Evolutionary conservation across 2,113 vertebrate genomes (phyloP).

Genomic region (Chloropsis hardwickii): DNA sequence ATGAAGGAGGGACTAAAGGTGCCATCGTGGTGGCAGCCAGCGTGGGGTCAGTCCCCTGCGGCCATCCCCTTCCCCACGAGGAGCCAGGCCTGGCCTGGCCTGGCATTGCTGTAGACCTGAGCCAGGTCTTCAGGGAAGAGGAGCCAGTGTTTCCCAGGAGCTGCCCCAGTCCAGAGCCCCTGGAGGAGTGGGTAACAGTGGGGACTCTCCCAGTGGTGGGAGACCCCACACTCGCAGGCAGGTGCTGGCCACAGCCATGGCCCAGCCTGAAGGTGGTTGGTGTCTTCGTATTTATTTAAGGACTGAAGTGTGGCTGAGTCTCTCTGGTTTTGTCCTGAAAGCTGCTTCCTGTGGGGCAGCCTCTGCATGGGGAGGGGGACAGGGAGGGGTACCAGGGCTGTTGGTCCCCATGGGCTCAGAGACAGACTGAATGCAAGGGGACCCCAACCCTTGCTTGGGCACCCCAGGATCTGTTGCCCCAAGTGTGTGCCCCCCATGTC

Average conservation of each 20-base stretch:
- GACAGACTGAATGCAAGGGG: background rate
- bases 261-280: background rate
- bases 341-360: background rate
- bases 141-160: background rate
- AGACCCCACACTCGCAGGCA: background rate
- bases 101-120: background rate
- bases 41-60: background rate
- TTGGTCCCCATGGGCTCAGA: background rate
- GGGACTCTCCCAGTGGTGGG: background rate
- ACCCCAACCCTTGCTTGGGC: background rate
- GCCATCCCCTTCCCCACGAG: background rate
- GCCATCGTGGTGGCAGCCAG: background rate
- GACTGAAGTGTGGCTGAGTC: constrained; percentile 44
- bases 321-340: background rate
- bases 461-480: background rate
- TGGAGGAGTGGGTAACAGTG: background rate
- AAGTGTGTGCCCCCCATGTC: rapidly evolving
- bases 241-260: background rate
- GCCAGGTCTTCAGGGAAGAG: background rate
- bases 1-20: background rate
- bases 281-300: constrained; percentile 66
- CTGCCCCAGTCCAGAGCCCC: background rate
- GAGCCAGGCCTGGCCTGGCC: background rate
- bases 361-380: rapidly evolving
- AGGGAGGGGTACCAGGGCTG: background rate